Evolutionary conservation across 1,140 invertebrate species (phyloP), one percentile per base, ranked within the genome.

Genomic region (Euura saliciscinereae): DNA sequence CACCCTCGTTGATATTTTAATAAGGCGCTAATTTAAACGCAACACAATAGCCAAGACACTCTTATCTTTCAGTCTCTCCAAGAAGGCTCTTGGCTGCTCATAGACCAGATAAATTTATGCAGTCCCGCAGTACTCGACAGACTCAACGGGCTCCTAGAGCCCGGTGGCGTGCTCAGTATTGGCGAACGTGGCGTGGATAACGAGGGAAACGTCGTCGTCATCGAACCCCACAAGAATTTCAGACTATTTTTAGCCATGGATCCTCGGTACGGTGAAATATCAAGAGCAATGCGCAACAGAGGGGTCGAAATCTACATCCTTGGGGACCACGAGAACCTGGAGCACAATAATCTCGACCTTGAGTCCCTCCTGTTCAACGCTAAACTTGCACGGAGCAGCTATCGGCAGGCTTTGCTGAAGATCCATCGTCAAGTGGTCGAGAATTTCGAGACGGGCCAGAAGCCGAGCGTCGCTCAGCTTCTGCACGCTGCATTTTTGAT

Each of bases 71-170:
- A 92, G 90, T 96, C 95, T 77, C 86, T 98, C 71, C 88, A 91
- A 77, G 90, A 94, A 78, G 98, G 98, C 6, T 90, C 93, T 51
- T 99, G 98, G 98, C 85, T 99, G 6, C 87, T 99, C 7, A 89
- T 99, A 64, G 98, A 99, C 85, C 97, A 99, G 87, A 98, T 98
- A 1, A 99, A 99, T 89, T 91, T 99, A 43, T 99, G 98, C 85
- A 97, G 96, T 77, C 91, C 98, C 2, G 98, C 98, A 45, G 97
- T 99, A 8, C 88, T 99, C 76, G 99, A 99, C 88, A 91, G 99
- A 77, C 88, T 99, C 4, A 99, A 99, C 90, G 94, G 94, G 13
- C 89, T 99, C 2, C 89, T 99, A 76, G 99, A 99, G 88, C 95
- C 96, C 1, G 93, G 94, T 78, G 99, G 99, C 2, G 91, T 93